Base-by-base conservation (phyloP, 2,797 vertebrate species). In the Coilia nasus region DNA sequence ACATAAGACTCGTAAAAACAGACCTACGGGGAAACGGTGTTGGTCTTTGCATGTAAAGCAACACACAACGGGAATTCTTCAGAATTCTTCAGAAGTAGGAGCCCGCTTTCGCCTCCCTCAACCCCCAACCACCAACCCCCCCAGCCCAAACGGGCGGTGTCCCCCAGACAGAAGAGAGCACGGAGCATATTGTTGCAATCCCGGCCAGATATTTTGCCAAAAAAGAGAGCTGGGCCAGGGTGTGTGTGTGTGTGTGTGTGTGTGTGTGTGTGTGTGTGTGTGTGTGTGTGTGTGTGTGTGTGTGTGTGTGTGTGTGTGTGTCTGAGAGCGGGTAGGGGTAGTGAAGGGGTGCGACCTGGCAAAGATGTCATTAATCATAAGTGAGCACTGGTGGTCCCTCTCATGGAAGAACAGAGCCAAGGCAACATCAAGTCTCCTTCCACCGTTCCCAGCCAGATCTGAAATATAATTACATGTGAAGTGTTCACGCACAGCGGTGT, bases 141-240 rank as follows among this genome's bases (percentile, higher is more conserved):
- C 25, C 10, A 2, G 64, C 31, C 64, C 64, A 35, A 71, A 14
- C 25, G 25, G 3, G 14, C 28, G 14, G 64, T 14, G 64, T 71
- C 14, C 64, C 64, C 62, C 11, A 23, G 11, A 25, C 25, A 14
- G 64, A 1, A 35, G 64, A 71, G 64, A 25, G 64, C 64, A 71
- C 64, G 64, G 64, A 71, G 28, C 85, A 86, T 86, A 82, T 86
- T 86, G 82, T 83, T 83, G 82, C 78, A 86, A 83, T 86, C 82
- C 60, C 19, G 80, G 56, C 67, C 85, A 86, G 83, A 83, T 86
- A 83, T 75, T 60, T 62, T 86, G 71, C 56, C 62, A 86, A 83
- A 28, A 44, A 71, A 60, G n/a, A 28, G 10, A 64, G 23, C 25
- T 25, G 28, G 28, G 64, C 11, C 12, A 31, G 64, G 25, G 28